Conservation (phyloP, 2,888 invertebrate species). For the Yponomeuta malinellus region DNA sequence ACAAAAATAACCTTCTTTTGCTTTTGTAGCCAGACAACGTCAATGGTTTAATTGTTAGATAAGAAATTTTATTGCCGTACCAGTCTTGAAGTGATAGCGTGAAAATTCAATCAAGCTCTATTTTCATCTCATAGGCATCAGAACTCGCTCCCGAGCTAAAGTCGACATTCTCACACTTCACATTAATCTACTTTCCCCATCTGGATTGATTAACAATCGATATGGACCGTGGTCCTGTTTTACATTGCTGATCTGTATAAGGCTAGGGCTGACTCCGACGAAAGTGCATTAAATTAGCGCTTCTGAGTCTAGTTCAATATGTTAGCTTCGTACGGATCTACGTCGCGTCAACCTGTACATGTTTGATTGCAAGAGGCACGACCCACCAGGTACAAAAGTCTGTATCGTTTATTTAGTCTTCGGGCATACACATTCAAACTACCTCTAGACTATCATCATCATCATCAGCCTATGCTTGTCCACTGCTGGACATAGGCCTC, state of each 20-base stretch:
- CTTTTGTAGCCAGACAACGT: no score
- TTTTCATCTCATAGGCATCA: not conserved
- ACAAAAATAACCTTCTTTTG: no score
- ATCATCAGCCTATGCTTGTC: no score
- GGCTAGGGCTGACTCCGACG: not conserved
- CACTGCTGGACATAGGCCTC: no score
- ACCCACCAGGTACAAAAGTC: not conserved
- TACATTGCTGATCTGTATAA: not conserved
- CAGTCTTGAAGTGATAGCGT: not conserved
- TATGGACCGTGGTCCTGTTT: not conserved
- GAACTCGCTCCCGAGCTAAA: not conserved
- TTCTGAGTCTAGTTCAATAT: not conserved
- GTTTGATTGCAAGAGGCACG: not conserved
- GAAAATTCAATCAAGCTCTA: not conserved
- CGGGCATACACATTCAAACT: not conserved
- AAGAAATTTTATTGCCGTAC: not conserved
- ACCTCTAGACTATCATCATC: no score
- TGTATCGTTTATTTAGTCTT: constrained; percentile 5
- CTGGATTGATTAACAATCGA: not conserved
- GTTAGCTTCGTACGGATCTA: not conserved
- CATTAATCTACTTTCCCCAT: constrained; percentile 1
- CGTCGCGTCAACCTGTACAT: not conserved
- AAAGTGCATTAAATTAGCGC: constrained; percentile 2
- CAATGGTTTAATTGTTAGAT: no score
- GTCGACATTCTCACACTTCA: not conserved